Evolutionary conservation across 2,888 invertebrate species (phyloP).

Genomic region (Bellardia pandia): DNA sequence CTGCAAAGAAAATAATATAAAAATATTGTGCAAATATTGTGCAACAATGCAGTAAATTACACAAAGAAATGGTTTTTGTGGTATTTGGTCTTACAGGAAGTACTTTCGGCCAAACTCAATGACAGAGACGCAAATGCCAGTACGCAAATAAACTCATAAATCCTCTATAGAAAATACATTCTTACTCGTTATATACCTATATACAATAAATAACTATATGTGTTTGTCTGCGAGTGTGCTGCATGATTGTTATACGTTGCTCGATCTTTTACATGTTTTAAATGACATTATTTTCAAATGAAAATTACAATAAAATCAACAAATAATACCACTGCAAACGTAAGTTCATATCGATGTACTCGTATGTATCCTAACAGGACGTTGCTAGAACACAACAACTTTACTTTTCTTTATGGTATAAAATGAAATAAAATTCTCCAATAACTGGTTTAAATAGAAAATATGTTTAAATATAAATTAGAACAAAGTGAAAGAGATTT

Average conservation of each 20-base stretch:
- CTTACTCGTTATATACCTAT: not conserved
- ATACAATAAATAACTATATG: too few relatives aligned
- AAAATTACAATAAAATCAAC: slow-evolving; percentile 32
- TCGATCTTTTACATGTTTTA: not conserved
- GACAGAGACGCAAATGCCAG: slow-evolving; percentile 26
- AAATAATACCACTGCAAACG: slow-evolving; percentile 2
- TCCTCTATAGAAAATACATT: slow-evolving; percentile 1
- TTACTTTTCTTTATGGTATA: not conserved
- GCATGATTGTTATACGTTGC: not conserved
- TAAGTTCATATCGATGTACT: not conserved
- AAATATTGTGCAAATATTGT: slow-evolving; percentile 44
- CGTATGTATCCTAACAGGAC: too few relatives aligned
- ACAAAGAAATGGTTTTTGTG: slow-evolving; percentile 62
- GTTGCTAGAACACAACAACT: not conserved
- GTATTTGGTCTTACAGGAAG: slow-evolving; percentile 56
- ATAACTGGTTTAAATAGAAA: slow-evolving; percentile 3
- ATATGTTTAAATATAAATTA: slow-evolving; percentile 27
- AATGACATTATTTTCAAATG: slow-evolving; percentile 29
- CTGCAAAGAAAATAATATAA: not conserved
- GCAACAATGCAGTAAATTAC: slow-evolving; percentile 70
- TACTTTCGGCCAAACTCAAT: slow-evolving; percentile 53
- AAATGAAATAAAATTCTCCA: slow-evolving; percentile 6
- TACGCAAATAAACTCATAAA: slow-evolving; percentile 40
- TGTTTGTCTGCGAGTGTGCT: not conserved
- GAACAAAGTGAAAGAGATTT: not conserved